Base-by-base conservation (phyloP, 1,140 invertebrate genomes). In the Papilio helenus region DNA sequence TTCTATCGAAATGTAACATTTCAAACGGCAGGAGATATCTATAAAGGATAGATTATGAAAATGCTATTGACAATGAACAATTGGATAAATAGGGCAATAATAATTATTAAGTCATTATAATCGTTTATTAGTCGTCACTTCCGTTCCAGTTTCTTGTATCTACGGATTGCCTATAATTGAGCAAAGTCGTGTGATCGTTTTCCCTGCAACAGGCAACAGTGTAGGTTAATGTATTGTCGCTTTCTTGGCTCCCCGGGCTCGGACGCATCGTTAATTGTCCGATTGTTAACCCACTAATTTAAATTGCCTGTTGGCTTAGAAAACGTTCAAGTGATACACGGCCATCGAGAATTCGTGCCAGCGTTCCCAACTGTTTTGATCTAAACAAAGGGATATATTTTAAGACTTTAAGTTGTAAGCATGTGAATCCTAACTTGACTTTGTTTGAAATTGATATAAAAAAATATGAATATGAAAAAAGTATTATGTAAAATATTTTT, bases 221-320 rank as follows among this genome's bases (percentile, higher is more conserved):
- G 87, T 91, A 88, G 91, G 91, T 94, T 92, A 94, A 92, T 94
- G 91, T 88, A 92, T 92, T 92, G 90, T 92, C 91, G 86, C 92
- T 94, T 94, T 94, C 92, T 90, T 91, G 85, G 74, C 86, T 89
- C n/a, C 55, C 55, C 55, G 49, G 51, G 76, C 85, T 87, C 86
- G 82, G 82, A 82, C 86, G 90, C 89, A 93, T 94, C 87, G 87
- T 87, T 94, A 94, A 94, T 93, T 92, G 90, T 92, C 83, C 80
- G 88, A 90, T 89, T 89, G 92, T 90, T 93, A 92, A 92, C 92
- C 91, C 82, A 93, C 91, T 92, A 93, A 93, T 94, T 94, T 92
- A 87, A 92, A 91, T 89, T 85, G 85, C 78, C 80, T 82, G 85
- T 87, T 86, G 76, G 84, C 82, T 88, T 88, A 88, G 87, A 90